A percentile compares a stretch with the other conserved stretches of the same genome.
phyloP scores from a whole-genome alignment of 2,888 invertebrate species.

The Eupithecia subfuscata region DNA sequence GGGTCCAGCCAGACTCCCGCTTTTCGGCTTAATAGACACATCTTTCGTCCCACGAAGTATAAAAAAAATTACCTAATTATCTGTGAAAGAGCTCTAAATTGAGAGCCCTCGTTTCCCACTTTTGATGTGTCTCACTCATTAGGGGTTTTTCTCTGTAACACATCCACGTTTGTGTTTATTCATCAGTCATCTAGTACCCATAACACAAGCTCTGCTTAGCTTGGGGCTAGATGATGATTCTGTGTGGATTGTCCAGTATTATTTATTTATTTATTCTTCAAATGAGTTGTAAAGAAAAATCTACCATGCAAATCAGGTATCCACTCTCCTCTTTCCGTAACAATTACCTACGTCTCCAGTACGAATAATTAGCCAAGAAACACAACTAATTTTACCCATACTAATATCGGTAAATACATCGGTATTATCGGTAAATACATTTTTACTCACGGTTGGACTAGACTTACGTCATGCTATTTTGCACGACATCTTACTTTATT shows the following conservation, averaged over 20 bases:
- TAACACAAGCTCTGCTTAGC: no score
- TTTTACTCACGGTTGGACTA: constrained; percentile 57
- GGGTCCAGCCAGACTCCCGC: no score
- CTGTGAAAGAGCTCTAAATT: background rate
- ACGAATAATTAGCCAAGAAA: constrained; percentile 51
- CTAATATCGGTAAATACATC: background rate
- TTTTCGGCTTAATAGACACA: background rate
- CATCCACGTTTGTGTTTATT: no score
- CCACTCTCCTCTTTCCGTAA: background rate
- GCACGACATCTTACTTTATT: constrained; percentile 56
- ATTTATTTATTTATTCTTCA: background rate
- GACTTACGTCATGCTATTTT: constrained; percentile 66
- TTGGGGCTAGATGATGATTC: no score
- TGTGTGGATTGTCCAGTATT: no score
- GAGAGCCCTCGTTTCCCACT: background rate
- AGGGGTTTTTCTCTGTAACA: background rate
- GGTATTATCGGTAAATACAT: constrained; percentile 39
- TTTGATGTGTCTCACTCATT: background rate
- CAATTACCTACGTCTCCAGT: background rate
- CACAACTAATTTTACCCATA: constrained; percentile 44
- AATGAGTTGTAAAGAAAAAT: background rate
- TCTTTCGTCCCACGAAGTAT: no score
- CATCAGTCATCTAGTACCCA: no score
- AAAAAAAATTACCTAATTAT: no score
- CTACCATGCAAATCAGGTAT: background rate